These are phyloP conservation scores for Myotis planiceps DNA, from an alignment of 2,797 vertebrate species.

Conservation along the genomic window DNA sequence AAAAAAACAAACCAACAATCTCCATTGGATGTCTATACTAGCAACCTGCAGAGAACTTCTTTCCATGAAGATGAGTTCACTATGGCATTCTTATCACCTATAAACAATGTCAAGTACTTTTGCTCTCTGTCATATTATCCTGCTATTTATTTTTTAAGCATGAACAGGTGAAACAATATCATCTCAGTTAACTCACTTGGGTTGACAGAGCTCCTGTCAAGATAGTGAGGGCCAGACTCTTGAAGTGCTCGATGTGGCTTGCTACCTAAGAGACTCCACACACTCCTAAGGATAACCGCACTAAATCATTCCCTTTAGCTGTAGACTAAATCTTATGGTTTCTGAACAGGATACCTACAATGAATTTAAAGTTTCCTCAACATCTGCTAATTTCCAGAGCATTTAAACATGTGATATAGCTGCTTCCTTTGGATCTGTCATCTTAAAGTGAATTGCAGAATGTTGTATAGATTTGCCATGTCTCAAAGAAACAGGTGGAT, in stretches of 20 bases:
- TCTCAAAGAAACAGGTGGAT: constrained; percentile 10
- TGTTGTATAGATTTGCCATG: background rate
- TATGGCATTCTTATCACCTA: background rate
- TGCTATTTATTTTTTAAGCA: background rate
- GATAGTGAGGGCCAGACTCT: background rate
- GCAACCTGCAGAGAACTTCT: background rate
- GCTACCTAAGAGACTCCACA: background rate
- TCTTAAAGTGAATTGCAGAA: background rate
- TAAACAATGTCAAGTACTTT: background rate
- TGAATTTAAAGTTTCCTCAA: background rate
- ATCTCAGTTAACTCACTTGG: background rate
- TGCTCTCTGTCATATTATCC: background rate
- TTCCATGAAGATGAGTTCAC: background rate
- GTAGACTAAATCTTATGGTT: background rate
- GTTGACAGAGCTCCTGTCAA: background rate
- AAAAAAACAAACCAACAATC: background rate
- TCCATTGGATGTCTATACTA: background rate
- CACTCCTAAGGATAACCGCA: background rate
- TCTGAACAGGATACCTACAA: background rate
- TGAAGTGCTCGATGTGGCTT: background rate
- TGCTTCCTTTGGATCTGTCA: background rate
- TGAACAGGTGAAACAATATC: background rate
- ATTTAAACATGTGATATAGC: background rate
- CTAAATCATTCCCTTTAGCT: background rate
- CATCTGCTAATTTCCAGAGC: background rate